Conservation (phyloP, 2,797 vertebrate species). For the Clamator glandarius region DNA sequence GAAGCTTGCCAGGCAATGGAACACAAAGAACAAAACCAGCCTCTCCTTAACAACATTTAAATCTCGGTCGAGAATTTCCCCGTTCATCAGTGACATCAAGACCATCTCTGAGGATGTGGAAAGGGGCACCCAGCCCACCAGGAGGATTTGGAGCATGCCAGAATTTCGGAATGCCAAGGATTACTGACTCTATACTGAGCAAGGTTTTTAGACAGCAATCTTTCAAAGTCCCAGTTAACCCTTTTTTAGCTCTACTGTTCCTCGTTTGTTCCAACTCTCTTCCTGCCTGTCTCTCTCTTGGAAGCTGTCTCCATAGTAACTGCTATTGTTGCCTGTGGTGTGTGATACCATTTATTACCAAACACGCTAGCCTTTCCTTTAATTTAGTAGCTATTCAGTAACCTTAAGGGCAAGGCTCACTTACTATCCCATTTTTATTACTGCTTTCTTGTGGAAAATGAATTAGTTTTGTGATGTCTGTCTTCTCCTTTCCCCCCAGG, state of each 20-base stretch:
- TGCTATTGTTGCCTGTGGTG: not conserved
- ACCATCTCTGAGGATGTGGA: slow-evolving; percentile 93
- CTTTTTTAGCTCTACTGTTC: slow-evolving; percentile 31
- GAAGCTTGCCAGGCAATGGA: slow-evolving; percentile 90
- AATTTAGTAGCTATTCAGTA: slow-evolving; percentile 18
- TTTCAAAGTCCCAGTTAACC: slow-evolving; percentile 19
- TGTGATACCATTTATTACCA: slow-evolving; percentile 6
- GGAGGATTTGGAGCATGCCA: slow-evolving; percentile 92
- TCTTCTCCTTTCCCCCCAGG: not conserved
- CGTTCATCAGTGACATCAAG: slow-evolving; percentile 89
- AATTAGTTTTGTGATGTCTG: not conserved
- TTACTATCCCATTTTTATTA: slow-evolving; percentile 13
- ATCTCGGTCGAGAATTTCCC: slow-evolving; percentile 90
- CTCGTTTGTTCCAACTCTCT: not conserved
- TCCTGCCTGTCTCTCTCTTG: not conserved
- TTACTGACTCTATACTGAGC: slow-evolving; percentile 55
- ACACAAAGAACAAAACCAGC: slow-evolving; percentile 86
- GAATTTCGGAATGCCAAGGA: slow-evolving; percentile 84
- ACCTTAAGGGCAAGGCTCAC: not conserved
- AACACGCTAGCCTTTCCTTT: not conserved
- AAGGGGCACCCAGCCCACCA: slow-evolving; percentile 74
- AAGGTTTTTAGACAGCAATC: slow-evolving; percentile 47
- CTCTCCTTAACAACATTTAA: slow-evolving; percentile 86
- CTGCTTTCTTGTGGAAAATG: slow-evolving; percentile 29
- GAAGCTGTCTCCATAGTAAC: slow-evolving; percentile 30